phyloP scores from a whole-genome alignment of 2,113 vertebrate species.

The Trachemys scripta region DNA sequence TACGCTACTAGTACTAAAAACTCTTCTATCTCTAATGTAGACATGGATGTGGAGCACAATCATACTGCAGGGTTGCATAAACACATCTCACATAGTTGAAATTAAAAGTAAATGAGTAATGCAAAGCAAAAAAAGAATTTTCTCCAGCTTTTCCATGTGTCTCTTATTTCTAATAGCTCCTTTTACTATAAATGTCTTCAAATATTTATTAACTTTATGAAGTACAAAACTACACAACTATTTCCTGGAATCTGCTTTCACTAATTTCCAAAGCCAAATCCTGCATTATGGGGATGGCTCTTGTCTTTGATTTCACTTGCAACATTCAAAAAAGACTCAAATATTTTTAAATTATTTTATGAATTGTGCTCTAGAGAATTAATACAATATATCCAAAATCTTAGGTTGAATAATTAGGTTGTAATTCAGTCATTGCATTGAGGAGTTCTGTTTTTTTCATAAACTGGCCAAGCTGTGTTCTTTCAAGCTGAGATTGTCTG shows the following conservation, averaged over 20 bases:
- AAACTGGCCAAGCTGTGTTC: not conserved
- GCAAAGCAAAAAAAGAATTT: not conserved
- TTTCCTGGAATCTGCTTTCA: not conserved
- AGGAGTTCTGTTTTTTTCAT: not conserved
- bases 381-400: not conserved
- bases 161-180: slow-evolving; percentile 14
- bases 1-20: not conserved
- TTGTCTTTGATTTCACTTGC: slow-evolving; percentile 13
- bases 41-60: not conserved
- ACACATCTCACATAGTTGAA: not conserved
- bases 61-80: not conserved
- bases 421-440: not conserved
- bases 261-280: slow-evolving; percentile 5
- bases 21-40: not conserved
- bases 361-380: slow-evolving; percentile 6
- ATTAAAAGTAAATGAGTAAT: not conserved
- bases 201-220: slow-evolving; percentile 40
- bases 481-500: not conserved
- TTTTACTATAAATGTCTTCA: not conserved
- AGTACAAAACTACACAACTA: slow-evolving; percentile 21
- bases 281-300: not conserved
- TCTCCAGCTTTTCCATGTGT: slow-evolving; percentile 2
- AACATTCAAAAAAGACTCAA: not conserved
- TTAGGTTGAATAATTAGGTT: not conserved
- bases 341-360: not conserved